Evolutionary conservation across 2,888 invertebrate species (phyloP).

Genomic region (Leptodirus hochenwartii): DNA sequence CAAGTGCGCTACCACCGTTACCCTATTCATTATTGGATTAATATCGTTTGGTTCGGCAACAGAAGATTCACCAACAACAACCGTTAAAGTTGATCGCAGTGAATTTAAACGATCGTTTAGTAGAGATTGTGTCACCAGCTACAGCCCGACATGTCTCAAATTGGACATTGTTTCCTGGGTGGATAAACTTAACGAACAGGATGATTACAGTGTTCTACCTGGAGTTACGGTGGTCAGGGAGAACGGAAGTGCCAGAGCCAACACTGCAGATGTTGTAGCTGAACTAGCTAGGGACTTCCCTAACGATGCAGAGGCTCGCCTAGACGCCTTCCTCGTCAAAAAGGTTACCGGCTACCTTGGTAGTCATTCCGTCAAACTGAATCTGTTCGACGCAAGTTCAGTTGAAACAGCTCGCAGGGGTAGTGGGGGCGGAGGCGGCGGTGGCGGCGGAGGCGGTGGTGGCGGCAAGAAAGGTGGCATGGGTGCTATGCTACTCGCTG

Average conservation of each 20-base stretch:
- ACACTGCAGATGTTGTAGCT: conserved; percentile 49
- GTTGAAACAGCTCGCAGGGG: conserved; percentile 32
- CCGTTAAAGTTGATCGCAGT: conserved; percentile 17
- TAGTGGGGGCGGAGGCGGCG: conserved; percentile 23
- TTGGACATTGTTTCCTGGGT: conserved; percentile 59
- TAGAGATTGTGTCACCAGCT: conserved; percentile 35
- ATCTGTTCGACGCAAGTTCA: conserved; percentile 43
- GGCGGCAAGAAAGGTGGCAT: conserved; percentile 35
- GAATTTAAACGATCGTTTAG: conserved; percentile 24
- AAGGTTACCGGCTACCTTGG: conserved; percentile 53
- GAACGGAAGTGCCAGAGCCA: conserved; percentile 29
- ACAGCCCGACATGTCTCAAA: conserved; percentile 60
- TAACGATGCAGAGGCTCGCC: conserved; percentile 52
- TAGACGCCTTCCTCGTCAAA: conserved; percentile 57
- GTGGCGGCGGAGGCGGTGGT: conserved; percentile 21
- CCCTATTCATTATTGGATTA: too few species aligned
- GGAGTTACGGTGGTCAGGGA: conserved; percentile 60
- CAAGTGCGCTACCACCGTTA: too few species aligned
- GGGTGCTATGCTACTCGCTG: conserved; percentile 29
- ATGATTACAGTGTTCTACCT: conserved; percentile 49
- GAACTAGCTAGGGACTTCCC: conserved; percentile 59
- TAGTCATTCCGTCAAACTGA: conserved; percentile 53
- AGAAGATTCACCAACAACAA: conserved; percentile 9
- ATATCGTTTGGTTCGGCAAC: too few species aligned
- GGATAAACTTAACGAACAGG: conserved; percentile 51